Evolutionary conservation across 2,888 invertebrate genomes (phyloP).

Genomic region (Morpho helenor): DNA sequence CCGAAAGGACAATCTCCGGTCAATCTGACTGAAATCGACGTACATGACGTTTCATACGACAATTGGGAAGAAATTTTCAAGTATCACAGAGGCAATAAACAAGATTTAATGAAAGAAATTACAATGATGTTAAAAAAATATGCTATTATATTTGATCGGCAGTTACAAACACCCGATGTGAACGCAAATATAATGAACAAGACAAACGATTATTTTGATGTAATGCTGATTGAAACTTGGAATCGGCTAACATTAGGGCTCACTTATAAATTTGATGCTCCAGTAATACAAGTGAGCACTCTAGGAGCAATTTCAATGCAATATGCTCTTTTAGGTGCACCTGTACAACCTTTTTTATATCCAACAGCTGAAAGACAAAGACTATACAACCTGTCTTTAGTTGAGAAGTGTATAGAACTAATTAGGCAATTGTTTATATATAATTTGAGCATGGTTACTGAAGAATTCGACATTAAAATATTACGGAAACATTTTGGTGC

Average conservation of each 20-base stretch:
- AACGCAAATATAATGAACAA: conserved; percentile 21
- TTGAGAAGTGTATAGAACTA: conserved; percentile 33
- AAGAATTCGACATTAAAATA: conserved; percentile 26
- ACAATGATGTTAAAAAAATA: conserved; percentile 16
- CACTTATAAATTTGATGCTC: conserved; percentile 27
- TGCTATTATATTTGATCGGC: conserved; percentile 17
- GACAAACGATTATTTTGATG: conserved; percentile 23
- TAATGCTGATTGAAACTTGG: conserved; percentile 31
- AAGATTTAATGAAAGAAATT: conserved; percentile 6
- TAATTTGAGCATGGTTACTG: conserved; percentile 2
- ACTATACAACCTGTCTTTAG: conserved; percentile 31
- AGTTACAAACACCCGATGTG: conserved; percentile 21
- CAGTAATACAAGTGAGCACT: conserved; percentile 30
- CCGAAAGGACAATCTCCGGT: conserved; percentile 23
- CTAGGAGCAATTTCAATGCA: conserved; percentile 15
- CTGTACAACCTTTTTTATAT: conserved; percentile 27
- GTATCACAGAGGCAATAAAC: conserved; percentile 7
- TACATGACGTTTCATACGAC: conserved; percentile 38
- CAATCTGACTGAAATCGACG: conserved; percentile 50
- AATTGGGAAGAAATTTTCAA: conserved; percentile 17
- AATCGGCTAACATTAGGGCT: conserved; percentile 18
- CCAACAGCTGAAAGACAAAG: conserved; percentile 25
- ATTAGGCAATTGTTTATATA: conserved; percentile 6
- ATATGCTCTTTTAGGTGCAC: conserved; percentile 23
- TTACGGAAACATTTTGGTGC: conserved; percentile 30